These are phyloP conservation scores for Sicus ferrugineus DNA, from an alignment of 2,888 invertebrate genomes.

Conservation along the genomic window DNA sequence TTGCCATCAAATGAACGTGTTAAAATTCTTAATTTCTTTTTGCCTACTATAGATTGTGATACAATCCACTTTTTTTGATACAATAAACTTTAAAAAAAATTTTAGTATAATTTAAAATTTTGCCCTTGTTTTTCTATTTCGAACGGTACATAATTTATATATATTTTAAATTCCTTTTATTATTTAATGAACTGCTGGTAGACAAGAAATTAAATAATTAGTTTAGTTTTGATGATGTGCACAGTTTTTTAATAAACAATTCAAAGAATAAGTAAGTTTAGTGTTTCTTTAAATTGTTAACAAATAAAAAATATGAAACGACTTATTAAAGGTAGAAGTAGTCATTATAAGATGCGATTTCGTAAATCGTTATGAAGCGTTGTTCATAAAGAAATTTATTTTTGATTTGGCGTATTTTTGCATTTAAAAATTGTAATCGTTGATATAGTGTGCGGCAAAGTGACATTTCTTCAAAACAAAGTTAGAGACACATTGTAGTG, in stretches of 20 bases:
- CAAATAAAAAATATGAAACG: background rate
- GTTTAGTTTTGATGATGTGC: constrained; percentile 1
- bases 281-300: background rate
- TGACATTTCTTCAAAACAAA: too few species aligned
- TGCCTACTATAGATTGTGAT: too few species aligned
- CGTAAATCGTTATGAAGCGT: background rate
- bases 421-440: background rate
- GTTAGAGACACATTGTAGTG: background rate
- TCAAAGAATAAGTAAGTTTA: background rate
- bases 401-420: background rate
- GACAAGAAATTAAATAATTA: background rate
- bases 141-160: too few species aligned
- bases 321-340: background rate
- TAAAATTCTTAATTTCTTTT: too few species aligned
- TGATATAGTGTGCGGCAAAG: too few species aligned
- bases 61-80: too few species aligned
- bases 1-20: too few species aligned
- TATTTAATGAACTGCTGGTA: constrained; percentile 1
- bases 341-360: background rate
- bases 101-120: too few species aligned
- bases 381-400: constrained; percentile 4
- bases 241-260: background rate
- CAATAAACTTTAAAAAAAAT: too few species aligned
- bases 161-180: constrained; percentile 3
- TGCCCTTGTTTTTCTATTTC: too few species aligned